phyloP scores from a whole-genome alignment of 2,797 vertebrate genomes.

The Crocodylus rhombifer region DNA sequence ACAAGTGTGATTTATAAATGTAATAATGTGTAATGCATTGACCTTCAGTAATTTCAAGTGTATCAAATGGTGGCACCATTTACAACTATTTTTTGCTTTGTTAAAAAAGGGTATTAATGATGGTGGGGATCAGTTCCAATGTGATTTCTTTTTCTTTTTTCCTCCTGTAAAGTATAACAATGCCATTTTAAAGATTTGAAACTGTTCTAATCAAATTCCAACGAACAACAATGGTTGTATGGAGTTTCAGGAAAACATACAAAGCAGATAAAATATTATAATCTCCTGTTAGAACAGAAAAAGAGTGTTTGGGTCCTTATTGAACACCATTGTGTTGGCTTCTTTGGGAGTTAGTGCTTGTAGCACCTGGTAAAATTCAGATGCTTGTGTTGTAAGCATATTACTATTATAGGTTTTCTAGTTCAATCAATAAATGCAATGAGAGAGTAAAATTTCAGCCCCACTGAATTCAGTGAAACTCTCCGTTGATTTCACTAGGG shows the following conservation, averaged over 20 bases:
- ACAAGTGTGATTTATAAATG: conserved; percentile 16
- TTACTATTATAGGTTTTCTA: not conserved
- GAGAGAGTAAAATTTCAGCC: not conserved
- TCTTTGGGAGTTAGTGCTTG: not conserved
- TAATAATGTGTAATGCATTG: conserved; percentile 7
- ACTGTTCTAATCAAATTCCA: not conserved
- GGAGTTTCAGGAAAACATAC: not conserved
- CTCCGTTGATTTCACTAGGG: not conserved
- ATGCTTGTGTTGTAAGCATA: not conserved
- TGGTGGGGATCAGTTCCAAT: not conserved
- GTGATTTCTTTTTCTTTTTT: not conserved
- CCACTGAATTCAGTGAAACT: not conserved
- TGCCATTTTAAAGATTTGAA: not conserved
- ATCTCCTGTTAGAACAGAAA: not conserved
- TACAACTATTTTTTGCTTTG: not conserved
- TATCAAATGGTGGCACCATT: not conserved
- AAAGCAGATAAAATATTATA: not conserved
- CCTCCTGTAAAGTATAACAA: not conserved
- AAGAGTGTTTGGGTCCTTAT: not conserved
- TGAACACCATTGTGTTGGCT: not conserved
- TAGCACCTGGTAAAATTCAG: not conserved
- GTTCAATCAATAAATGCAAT: not conserved
- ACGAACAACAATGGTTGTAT: not conserved
- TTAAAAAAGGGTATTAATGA: conserved; percentile 11
- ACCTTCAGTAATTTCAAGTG: conserved; percentile 14